These are phyloP conservation scores for Herminia tarsipennalis DNA, from an alignment of 2,888 invertebrate genomes.

Conservation along the genomic window DNA sequence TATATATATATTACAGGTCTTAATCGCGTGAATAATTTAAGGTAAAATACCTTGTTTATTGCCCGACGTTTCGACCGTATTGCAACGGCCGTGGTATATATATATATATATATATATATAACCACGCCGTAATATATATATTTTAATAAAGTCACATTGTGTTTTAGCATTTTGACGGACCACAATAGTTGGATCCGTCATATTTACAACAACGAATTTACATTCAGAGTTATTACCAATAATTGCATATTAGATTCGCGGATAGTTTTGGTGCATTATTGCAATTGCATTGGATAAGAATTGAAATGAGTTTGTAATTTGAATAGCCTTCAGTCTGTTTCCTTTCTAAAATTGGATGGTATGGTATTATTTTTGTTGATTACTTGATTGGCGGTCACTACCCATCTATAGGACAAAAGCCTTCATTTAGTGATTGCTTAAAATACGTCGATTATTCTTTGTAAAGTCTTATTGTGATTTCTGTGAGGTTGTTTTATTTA, in stretches of 20 bases:
- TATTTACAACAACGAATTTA: slow-evolving; percentile 23
- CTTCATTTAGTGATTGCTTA: slow-evolving; percentile 3
- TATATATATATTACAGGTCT: no score
- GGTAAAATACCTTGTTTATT: no score
- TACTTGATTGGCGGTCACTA: slow-evolving; percentile 11
- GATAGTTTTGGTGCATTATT: slow-evolving; percentile 32
- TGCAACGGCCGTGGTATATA: no score
- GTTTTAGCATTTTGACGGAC: no score
- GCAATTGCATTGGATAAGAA: slow-evolving; percentile 31
- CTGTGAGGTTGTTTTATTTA: background rate
- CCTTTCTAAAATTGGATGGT: slow-evolving; percentile 35
- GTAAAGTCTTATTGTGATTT: no score
- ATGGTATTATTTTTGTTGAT: slow-evolving; percentile 11
- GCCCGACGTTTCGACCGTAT: no score
- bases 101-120: no score
- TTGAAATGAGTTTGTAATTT: slow-evolving; percentile 34
- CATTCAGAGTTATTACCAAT: slow-evolving; percentile 36
- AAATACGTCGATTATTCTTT: no score
- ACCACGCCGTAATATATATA: no score
- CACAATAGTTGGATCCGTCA: slow-evolving; percentile 8
- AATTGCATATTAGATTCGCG: slow-evolving; percentile 42
- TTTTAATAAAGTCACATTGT: no score
- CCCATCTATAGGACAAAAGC: slow-evolving; percentile 4
- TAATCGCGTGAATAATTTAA: no score
- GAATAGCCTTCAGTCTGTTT: slow-evolving; percentile 27